Percentiles rank a stretch among this genome's conserved stretches.
Conservation (phyloP, 2,113 vertebrate genomes). For the Falcunculus frontatus region DNA sequence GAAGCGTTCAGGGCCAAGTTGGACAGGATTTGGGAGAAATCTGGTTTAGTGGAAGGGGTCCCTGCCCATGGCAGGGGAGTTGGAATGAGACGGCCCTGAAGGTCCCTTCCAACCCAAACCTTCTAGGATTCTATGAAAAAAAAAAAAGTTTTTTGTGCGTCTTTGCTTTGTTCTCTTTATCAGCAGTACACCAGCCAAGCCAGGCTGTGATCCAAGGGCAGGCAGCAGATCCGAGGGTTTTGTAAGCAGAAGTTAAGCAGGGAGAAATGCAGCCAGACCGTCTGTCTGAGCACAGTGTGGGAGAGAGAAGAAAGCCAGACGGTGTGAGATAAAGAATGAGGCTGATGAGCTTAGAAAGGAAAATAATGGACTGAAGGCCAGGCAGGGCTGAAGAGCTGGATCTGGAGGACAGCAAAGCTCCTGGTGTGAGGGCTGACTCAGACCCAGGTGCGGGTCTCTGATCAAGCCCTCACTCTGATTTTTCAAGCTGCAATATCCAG, state of each 20-base stretch:
- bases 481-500: neutral
- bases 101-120: neutral
- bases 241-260: slow-evolving; percentile 19
- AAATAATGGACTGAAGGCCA: slow-evolving; percentile 35
- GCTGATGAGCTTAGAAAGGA: neutral
- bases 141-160: rapidly evolving
- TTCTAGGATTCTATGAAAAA: neutral
- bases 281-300: neutral
- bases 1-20: neutral
- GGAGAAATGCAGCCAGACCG: neutral
- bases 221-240: neutral
- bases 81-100: neutral
- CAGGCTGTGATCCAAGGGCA: neutral
- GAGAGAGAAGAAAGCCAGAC: slow-evolving; percentile 1
- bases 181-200: neutral
- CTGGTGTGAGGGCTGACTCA: neutral
- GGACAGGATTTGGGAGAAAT: neutral
- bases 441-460: neutral
- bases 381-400: neutral
- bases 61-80: neutral
- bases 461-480: rapidly evolving
- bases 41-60: neutral
- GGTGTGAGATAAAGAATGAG: slow-evolving; percentile 16
- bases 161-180: neutral
- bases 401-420: neutral